Percentiles rank a stretch among this genome's conserved stretches.
These are phyloP conservation scores for Batillaria attramentaria DNA, from an alignment of 1,140 invertebrate species.

Conservation along the genomic window DNA sequence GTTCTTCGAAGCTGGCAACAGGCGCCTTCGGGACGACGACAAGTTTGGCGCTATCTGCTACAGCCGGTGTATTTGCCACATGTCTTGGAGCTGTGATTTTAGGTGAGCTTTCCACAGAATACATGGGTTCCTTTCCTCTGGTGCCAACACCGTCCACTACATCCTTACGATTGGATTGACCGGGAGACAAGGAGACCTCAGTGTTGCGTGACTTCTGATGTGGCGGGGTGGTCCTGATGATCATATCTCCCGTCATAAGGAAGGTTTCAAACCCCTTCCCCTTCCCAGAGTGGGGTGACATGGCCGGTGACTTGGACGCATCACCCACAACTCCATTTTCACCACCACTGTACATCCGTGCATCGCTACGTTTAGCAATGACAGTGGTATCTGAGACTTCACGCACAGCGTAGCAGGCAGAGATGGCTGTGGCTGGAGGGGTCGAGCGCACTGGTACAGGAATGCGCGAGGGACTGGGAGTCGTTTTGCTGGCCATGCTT, in stretches of 20 bases:
- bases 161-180: constrained; percentile 29
- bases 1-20: constrained; percentile 45
- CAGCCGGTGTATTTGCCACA: constrained; percentile 4
- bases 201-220: constrained; percentile 34
- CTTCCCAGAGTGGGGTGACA: constrained; percentile 38
- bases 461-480: constrained; percentile 61
- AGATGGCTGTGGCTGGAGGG: constrained; percentile 11
- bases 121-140: constrained; percentile 21
- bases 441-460: constrained; percentile 53
- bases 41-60: neutral
- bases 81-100: constrained; percentile 27
- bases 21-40: constrained; percentile 35
- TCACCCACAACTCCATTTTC: constrained; percentile 46
- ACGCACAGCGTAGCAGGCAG: constrained; percentile 29
- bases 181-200: constrained; percentile 24
- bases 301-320: constrained; percentile 26
- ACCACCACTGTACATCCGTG: constrained; percentile 29
- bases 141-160: constrained; percentile 1
- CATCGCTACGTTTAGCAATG: constrained; percentile 19
- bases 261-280: constrained; percentile 70
- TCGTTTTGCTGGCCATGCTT: constrained; percentile 59
- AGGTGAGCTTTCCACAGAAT: constrained; percentile 15
- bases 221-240: constrained; percentile 66
- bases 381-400: constrained; percentile 22
- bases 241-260: constrained; percentile 71